Evolutionary conservation across 1,140 invertebrate genomes (phyloP), one percentile per base, ranked within the genome.

Genomic region (Tetragnatha versicolor): DNA sequence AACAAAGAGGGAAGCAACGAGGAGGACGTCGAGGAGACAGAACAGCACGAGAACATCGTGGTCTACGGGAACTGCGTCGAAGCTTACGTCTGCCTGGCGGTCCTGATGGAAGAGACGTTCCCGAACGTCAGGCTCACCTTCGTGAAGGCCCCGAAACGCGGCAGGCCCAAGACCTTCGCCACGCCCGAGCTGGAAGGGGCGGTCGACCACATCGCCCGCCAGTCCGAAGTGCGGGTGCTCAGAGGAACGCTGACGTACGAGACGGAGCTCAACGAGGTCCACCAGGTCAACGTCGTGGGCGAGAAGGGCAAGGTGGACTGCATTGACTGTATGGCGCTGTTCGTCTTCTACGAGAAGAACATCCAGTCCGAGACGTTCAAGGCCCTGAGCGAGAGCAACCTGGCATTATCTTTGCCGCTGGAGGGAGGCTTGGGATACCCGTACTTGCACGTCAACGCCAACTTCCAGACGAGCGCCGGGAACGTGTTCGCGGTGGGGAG

Each of bases 401-500:
- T 77, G 20, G 53, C 73, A 14, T 65, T 65, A 20, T 9, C 35
- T 42, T 53, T 77, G n/a, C 73, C 73, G 5, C 3, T 66, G 3
- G 42, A 4, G 22, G 25, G 31, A 22, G 42, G 60, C 31, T 65
- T 29, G 14, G 61, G 73, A 20, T 45, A 77, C 42, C 73, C 73
- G 3, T 77, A 77, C n/a, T 53, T 77, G 47, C 20, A 65, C 5
- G 55, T 55, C n/a, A 77, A 77, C n/a, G 10, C 58, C 1, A 27
- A 39, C 2, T 77, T 77, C 55, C 73, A 77, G 10, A 77, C 73
- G 42, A 65, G 66, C 42, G 14, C 22, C 6, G 3, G 12, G 53
- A 51, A 65, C 35, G 55, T 77, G 14, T 77, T 77, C 55, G 73
- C 73, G 6, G 60, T 31, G 3, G 73, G 73, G 31, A 65, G n/a